These are phyloP conservation scores for Philotrypesis tridentata DNA, from an alignment of 1,140 invertebrate genomes.

Conservation along the genomic window DNA sequence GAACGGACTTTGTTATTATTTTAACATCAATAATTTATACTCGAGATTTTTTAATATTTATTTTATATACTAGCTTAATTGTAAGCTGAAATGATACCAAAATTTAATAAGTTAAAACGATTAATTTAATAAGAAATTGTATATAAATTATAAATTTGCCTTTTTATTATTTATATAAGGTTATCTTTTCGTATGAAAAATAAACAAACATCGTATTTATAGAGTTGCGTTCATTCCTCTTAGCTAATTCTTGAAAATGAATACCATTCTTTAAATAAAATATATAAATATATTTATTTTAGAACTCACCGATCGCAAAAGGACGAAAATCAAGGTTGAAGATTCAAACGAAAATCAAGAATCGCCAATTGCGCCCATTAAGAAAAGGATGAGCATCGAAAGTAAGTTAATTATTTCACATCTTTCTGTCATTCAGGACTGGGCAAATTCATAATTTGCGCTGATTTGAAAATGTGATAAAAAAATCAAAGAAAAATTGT, in stretches of 20 bases:
- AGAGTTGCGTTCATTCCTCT: background rate
- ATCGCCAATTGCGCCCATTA: constrained; percentile 57
- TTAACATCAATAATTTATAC: background rate
- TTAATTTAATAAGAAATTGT: too few relatives aligned
- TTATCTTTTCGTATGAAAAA: too few relatives aligned
- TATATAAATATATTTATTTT: constrained; percentile 40
- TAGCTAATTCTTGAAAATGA: background rate
- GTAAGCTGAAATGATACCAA: too few relatives aligned
- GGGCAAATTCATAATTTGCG: background rate
- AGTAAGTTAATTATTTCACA: constrained; percentile 56
- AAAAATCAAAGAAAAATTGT: background rate
- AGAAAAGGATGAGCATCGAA: constrained; percentile 64
- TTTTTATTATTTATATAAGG: too few relatives aligned
- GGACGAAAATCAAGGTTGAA: constrained; percentile 67
- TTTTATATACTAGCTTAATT: too few relatives aligned
- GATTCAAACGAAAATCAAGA: constrained; percentile 66
- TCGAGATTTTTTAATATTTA: too few relatives aligned
- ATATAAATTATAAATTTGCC: too few relatives aligned
- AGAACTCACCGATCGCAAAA: constrained; percentile 65
- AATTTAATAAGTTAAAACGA: too few relatives aligned
- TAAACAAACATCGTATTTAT: background rate
- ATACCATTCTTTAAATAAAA: background rate
- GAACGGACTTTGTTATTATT: constrained; percentile 9
- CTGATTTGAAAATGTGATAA: background rate
- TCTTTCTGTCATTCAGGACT: background rate